Conservation (phyloP, 2,113 vertebrate species). For the Apteryx owenii region DNA sequence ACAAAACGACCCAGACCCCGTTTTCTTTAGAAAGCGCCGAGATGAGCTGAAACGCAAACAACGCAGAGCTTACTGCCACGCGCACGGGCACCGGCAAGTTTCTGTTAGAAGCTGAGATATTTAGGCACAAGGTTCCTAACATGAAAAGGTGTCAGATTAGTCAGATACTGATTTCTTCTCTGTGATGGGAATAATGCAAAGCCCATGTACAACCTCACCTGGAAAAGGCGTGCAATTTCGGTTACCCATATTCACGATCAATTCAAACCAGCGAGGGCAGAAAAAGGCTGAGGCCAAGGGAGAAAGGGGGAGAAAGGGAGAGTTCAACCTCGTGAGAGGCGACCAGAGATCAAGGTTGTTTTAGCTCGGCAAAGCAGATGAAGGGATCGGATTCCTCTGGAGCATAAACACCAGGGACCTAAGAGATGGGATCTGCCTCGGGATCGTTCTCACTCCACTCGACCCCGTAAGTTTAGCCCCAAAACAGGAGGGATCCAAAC, state of each 20-base stretch:
- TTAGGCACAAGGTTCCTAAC: no score
- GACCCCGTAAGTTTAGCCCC: rapidly evolving
- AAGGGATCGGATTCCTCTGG: not conserved
- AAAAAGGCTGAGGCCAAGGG: not conserved
- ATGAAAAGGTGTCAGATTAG: no score
- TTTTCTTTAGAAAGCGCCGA: not conserved
- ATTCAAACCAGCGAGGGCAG: not conserved
- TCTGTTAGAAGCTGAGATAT: not conserved
- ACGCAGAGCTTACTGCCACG: no score
- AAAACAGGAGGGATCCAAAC: not conserved
- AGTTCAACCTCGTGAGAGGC: not conserved
- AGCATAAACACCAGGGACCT: not conserved
- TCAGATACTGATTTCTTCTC: not conserved
- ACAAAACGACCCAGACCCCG: rapidly evolving
- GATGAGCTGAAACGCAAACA: rapidly evolving
- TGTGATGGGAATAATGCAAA: not conserved
- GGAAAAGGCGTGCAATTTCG: no score
- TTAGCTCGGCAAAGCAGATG: not conserved
- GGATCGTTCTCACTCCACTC: not conserved
- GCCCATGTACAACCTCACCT: no score
- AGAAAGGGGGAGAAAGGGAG: not conserved
- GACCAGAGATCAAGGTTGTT: not conserved
- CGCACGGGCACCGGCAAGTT: not conserved
- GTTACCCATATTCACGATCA: not conserved
- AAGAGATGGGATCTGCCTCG: not conserved